phyloP scores from a whole-genome alignment of 2,797 vertebrate species.

The Onychomys arenicola region DNA sequence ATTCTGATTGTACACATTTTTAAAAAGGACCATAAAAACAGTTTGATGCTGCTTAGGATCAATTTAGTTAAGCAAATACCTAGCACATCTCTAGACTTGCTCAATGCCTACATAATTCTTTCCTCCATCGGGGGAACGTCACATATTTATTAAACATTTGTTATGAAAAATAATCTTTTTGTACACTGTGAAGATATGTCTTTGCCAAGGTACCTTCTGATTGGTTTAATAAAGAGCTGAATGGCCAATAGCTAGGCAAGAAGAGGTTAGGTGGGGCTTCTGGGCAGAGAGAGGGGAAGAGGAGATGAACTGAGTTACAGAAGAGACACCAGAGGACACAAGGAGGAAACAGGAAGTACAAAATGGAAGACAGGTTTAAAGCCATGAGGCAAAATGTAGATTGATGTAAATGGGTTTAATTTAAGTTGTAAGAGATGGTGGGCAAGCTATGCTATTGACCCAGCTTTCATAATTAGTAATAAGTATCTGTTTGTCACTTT shows the following conservation, averaged over 20 bases:
- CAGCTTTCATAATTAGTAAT: not conserved
- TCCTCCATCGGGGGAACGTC: slow-evolving; percentile 16
- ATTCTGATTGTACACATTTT: not conserved
- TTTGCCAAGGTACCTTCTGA: not conserved
- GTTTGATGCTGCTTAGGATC: not conserved
- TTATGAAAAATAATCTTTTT: not conserved
- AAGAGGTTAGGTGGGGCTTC: not conserved
- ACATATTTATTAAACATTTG: slow-evolving; percentile 17
- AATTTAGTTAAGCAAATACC: slow-evolving; percentile 46
- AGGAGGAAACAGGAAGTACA: not conserved
- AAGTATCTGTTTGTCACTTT: not conserved
- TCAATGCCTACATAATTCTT: slow-evolving; percentile 34
- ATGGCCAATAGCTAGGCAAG: not conserved
- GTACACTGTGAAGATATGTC: not conserved
- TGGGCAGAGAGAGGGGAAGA: not conserved
- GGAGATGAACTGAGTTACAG: not conserved
- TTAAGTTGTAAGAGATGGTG: not conserved
- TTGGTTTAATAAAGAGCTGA: not conserved
- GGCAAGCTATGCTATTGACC: not conserved
- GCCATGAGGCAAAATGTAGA: not conserved
- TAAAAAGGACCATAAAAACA: not conserved
- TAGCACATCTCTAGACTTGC: not conserved
- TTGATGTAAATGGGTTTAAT: not conserved
- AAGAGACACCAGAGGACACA: not conserved
- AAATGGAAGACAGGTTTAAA: not conserved